A percentile compares a stretch with the other conserved stretches of the same genome.
Evolutionary conservation across 1,140 invertebrate species (phyloP).

Genomic region (Tenebrio molitor): DNA sequence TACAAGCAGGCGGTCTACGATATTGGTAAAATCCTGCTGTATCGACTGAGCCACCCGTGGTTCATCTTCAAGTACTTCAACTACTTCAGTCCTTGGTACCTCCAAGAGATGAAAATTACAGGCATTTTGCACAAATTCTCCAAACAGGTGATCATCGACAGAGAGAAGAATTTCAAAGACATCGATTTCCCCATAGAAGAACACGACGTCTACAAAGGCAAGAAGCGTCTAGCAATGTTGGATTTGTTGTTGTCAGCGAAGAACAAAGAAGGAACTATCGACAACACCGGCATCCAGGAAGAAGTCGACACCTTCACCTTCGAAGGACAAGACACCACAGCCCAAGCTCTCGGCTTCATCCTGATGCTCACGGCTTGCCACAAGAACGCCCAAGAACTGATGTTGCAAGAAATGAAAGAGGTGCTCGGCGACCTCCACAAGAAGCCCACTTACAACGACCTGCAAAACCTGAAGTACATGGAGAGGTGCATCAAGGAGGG

Average conservation of each 20-base stretch:
- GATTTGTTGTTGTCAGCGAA: slow-evolving; percentile 80
- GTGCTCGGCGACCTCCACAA: slow-evolving; percentile 70
- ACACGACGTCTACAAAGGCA: slow-evolving; percentile 53
- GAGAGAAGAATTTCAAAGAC: slow-evolving; percentile 45
- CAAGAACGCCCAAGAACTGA: slow-evolving; percentile 32
- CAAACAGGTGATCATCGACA: slow-evolving; percentile 66
- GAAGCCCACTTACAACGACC: slow-evolving; percentile 70
- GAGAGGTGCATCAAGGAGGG: slow-evolving; percentile 76
- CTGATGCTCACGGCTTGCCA: slow-evolving; percentile 65
- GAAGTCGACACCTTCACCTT: slow-evolving; percentile 90
- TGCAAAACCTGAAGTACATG: slow-evolving; percentile 75
- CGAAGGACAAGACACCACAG: slow-evolving; percentile 70
- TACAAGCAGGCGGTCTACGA: slow-evolving; percentile 71
- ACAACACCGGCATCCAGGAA: slow-evolving; percentile 79
- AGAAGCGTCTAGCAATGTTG: slow-evolving; percentile 80
- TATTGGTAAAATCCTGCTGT: slow-evolving; percentile 65
- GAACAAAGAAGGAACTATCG: slow-evolving; percentile 68
- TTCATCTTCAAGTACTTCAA: slow-evolving; percentile 71
- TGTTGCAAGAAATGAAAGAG: slow-evolving; percentile 71
- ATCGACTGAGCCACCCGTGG: slow-evolving; percentile 74
- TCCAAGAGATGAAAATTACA: slow-evolving; percentile 68
- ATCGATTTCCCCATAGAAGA: slow-evolving; percentile 7
- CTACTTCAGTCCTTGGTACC: slow-evolving; percentile 66
- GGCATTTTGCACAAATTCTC: slow-evolving; percentile 74
- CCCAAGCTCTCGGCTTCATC: slow-evolving; percentile 63